Conservation (phyloP, 2,113 vertebrate genomes). For the Pyrgilauda ruficollis region DNA sequence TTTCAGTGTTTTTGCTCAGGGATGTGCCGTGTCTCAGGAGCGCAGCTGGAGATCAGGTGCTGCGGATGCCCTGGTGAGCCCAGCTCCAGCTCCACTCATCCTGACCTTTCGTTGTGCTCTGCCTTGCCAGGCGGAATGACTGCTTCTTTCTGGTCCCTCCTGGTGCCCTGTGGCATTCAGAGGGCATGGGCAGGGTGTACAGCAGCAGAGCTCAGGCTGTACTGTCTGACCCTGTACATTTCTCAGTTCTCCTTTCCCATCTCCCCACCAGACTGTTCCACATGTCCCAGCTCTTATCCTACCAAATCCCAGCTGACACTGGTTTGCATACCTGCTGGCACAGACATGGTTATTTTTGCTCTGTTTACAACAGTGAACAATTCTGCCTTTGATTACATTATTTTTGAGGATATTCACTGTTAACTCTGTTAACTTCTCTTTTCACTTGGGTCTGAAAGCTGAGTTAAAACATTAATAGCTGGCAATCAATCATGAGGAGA, state of each 20-base stretch:
- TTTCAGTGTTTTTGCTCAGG: background rate
- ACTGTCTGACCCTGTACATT: background rate
- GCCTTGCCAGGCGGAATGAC: background rate
- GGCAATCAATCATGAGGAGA: background rate
- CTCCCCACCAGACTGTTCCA: background rate
- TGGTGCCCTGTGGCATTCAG: background rate
- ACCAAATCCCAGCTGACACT: background rate
- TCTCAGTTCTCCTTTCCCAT: background rate
- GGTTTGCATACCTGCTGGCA: background rate
- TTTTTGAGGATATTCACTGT: background rate
- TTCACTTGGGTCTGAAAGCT: background rate
- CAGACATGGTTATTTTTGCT: background rate
- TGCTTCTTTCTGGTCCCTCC: background rate
- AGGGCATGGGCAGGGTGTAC: background rate
- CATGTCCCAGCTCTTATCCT: background rate
- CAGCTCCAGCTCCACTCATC: background rate
- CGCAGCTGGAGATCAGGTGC: fast-evolving
- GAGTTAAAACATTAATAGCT: background rate
- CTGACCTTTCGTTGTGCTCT: background rate
- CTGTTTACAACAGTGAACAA: background rate
- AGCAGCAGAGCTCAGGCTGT: background rate
- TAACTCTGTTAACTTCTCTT: background rate
- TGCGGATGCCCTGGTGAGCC: fast-evolving
- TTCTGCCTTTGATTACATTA: background rate
- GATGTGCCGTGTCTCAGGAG: fast-evolving